phyloP scores from a whole-genome alignment of 1,140 invertebrate species.

The Cotesia vestalis region DNA sequence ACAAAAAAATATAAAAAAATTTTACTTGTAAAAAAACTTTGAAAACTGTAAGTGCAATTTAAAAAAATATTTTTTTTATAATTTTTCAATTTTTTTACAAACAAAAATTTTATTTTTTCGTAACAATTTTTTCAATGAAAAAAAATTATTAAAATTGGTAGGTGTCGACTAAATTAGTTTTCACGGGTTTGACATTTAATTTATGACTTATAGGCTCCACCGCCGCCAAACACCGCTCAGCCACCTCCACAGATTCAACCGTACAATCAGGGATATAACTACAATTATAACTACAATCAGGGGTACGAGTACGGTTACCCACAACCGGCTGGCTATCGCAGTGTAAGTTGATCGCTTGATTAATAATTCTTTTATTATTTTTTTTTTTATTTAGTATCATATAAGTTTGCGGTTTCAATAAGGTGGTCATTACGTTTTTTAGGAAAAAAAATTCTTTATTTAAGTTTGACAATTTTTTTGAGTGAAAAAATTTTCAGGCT shows the following conservation, averaged over 20 bases:
- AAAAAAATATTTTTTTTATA: too few species aligned
- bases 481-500: too few species aligned
- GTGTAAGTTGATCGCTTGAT: constrained; percentile 54
- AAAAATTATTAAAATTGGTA: too few species aligned
- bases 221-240: constrained; percentile 56
- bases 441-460: too few species aligned
- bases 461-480: too few species aligned
- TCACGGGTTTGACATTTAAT: neutral
- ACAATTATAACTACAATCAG: constrained; percentile 57
- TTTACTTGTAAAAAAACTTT: too few species aligned
- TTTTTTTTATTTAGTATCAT: neutral
- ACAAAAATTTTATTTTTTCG: too few species aligned
- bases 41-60: too few species aligned
- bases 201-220: constrained; percentile 46
- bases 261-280: constrained; percentile 59
- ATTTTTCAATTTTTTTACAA: too few species aligned
- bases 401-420: neutral
- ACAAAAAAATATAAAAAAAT: too few species aligned
- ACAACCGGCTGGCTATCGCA: constrained; percentile 56
- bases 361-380: neutral
- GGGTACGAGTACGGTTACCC: constrained; percentile 60
- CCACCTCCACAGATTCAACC: constrained; percentile 56
- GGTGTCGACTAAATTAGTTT: too few species aligned
- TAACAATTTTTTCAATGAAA: too few species aligned
- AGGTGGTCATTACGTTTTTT: neutral